A percentile compares a stretch with the other conserved stretches of the same genome.
These are phyloP conservation scores for Drosophila neotestacea DNA, from an alignment of 2,888 invertebrate species.

Conservation along the genomic window DNA sequence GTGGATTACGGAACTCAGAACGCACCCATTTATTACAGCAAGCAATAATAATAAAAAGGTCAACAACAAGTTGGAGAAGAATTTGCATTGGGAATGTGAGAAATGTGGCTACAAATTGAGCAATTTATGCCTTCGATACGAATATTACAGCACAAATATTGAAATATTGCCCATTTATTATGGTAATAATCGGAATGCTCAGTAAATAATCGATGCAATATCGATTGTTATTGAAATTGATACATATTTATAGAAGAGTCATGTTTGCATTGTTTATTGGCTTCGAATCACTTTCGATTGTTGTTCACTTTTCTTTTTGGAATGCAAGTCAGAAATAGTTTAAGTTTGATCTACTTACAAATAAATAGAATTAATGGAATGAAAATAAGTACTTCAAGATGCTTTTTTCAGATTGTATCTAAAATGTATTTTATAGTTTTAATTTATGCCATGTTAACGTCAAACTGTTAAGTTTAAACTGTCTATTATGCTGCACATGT, in stretches of 20 bases:
- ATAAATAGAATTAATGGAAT: no score
- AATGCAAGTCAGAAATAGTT: neutral
- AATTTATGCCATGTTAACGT: no score
- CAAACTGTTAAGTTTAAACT: no score
- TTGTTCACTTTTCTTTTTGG: neutral
- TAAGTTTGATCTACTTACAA: neutral
- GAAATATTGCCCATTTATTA: constrained; percentile 18
- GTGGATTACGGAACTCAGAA: constrained; percentile 29
- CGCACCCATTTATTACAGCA: constrained; percentile 11
- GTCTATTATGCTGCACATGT: no score
- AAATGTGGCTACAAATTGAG: constrained; percentile 30
- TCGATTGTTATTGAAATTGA: constrained; percentile 1
- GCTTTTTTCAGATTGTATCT: no score
- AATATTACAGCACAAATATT: neutral
- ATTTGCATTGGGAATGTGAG: constrained; percentile 54
- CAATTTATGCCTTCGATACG: constrained; percentile 15
- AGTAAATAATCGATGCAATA: constrained; percentile 7
- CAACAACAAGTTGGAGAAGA: constrained; percentile 11
- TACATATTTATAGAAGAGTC: neutral
- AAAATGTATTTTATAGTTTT: no score
- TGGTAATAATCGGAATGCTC: neutral
- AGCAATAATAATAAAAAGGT: constrained; percentile 4
- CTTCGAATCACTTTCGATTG: neutral
- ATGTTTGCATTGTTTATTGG: neutral
- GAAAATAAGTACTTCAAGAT: no score